A percentile compares a stretch with the other conserved stretches of the same genome.
Conservation (phyloP, 2,888 invertebrate species). For the Theodoxus fluviatilis region DNA sequence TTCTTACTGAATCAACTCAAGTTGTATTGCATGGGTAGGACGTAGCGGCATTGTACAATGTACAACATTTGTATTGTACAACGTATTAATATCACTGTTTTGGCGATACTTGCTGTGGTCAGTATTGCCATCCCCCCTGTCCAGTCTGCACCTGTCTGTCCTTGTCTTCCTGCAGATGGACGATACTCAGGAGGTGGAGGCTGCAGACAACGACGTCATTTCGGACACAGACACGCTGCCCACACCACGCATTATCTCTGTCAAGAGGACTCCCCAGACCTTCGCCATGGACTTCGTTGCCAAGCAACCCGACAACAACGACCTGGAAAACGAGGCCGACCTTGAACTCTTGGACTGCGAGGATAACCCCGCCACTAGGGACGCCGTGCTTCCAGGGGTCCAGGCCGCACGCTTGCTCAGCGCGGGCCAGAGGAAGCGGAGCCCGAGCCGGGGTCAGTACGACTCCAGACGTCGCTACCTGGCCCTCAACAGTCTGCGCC, state of each 20-base stretch:
- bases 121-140: too few relatives aligned
- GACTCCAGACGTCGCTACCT: conserved; percentile 34
- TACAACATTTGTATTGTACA: too few relatives aligned
- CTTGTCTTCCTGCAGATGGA: too few relatives aligned
- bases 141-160: too few relatives aligned
- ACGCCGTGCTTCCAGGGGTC: conserved; percentile 1
- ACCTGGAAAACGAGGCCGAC: conserved; percentile 29
- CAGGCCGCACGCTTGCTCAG: conserved; percentile 1
- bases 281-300: conserved; percentile 22
- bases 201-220: conserved; percentile 29
- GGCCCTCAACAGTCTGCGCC: conserved; percentile 35
- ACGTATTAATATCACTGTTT: too few relatives aligned
- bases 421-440: conserved; percentile 20
- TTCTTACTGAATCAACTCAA: too few relatives aligned
- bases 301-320: neutral
- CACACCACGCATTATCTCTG: conserved; percentile 31
- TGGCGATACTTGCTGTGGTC: too few relatives aligned
- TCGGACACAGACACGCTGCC: conserved; percentile 31
- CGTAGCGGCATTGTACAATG: too few relatives aligned
- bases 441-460: conserved; percentile 27
- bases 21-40: too few relatives aligned
- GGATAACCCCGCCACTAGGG: conserved; percentile 25
- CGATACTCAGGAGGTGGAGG: conserved; percentile 29
- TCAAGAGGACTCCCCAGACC: conserved; percentile 30
- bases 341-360: conserved; percentile 33